phyloP scores from a whole-genome alignment of 92 coral and sea anemone species.

The Epizoanthus fatuus region DNA sequence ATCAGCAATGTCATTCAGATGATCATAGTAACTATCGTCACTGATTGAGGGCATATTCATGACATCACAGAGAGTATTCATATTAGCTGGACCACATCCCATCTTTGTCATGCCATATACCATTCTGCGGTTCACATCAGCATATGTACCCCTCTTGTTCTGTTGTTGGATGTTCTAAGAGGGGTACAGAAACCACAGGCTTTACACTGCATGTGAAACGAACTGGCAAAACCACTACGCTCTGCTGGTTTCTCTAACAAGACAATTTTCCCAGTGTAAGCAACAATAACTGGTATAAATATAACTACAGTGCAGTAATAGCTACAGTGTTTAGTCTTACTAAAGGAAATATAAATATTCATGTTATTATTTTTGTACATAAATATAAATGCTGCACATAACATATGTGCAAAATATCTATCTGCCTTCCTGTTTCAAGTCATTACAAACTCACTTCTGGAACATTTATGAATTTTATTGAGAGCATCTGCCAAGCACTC shows the following conservation, averaged over 20 bases:
- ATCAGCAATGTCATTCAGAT: slow-evolving; percentile 1
- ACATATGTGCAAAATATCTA: too few relatives aligned
- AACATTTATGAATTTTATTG: too few relatives aligned
- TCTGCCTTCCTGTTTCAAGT: too few relatives aligned
- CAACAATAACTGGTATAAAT: background rate
- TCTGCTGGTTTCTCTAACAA: background rate
- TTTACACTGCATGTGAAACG: background rate
- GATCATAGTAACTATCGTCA: background rate
- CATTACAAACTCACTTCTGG: too few relatives aligned
- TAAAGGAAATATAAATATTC: too few relatives aligned
- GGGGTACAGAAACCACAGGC: background rate
- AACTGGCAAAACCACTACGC: background rate
- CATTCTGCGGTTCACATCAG: background rate
- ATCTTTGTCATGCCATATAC: slow-evolving; percentile 4
- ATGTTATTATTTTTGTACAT: too few relatives aligned
- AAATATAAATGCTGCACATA: too few relatives aligned
- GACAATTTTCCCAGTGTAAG: background rate
- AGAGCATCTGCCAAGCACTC: too few relatives aligned
- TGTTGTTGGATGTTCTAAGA: background rate
- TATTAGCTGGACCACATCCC: background rate
- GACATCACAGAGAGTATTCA: background rate
- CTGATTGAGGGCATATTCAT: slow-evolving; percentile 21
- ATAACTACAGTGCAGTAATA: too few relatives aligned
- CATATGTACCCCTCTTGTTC: slow-evolving; percentile 8
- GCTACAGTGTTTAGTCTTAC: too few relatives aligned